Percentiles rank a stretch among this genome's conserved stretches.
phyloP scores from a whole-genome alignment of 1,140 invertebrate genomes.

The Idris sp. region DNA sequence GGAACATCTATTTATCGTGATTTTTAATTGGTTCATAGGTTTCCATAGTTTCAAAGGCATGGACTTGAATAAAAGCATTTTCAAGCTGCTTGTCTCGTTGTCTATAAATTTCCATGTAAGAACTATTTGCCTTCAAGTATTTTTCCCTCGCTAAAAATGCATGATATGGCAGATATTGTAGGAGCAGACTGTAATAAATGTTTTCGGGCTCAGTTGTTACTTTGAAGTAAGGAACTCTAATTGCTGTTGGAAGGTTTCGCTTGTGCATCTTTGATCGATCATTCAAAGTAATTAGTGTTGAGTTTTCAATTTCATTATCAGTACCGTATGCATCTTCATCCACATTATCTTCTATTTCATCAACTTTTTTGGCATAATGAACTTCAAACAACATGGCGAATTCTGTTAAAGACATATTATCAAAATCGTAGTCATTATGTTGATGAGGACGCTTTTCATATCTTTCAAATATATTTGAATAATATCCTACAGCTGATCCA shows the following conservation, averaged over 20 bases:
- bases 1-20: constrained; percentile 10
- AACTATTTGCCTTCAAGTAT: constrained; percentile 10
- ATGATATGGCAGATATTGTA: constrained; percentile 69
- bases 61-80: constrained; percentile 23
- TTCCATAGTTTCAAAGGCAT: constrained; percentile 23
- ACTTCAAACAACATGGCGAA: constrained; percentile 44
- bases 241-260: constrained; percentile 56
- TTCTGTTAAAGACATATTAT: constrained; percentile 64
- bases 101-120: constrained; percentile 21
- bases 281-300: neutral
- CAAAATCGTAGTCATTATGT: constrained; percentile 61
- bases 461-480: constrained; percentile 68
- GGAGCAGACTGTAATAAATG: constrained; percentile 67
- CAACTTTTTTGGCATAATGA: constrained; percentile 11
- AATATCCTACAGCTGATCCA: constrained; percentile 53
- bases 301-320: neutral
- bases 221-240: constrained; percentile 68
- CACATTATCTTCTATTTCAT: constrained; percentile 1
- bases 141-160: constrained; percentile 62
- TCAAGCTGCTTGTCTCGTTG: constrained; percentile 21
- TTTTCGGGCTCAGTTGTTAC: constrained; percentile 65
- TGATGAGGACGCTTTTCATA: constrained; percentile 65
- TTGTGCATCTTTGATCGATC: constrained; percentile 11
- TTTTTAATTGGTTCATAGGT: constrained; percentile 11
- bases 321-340: constrained; percentile 13